Evolutionary conservation across 2,888 invertebrate genomes (phyloP), one percentile per base, ranked within the genome.

Genomic region (Tetrapedia diversipes): DNA sequence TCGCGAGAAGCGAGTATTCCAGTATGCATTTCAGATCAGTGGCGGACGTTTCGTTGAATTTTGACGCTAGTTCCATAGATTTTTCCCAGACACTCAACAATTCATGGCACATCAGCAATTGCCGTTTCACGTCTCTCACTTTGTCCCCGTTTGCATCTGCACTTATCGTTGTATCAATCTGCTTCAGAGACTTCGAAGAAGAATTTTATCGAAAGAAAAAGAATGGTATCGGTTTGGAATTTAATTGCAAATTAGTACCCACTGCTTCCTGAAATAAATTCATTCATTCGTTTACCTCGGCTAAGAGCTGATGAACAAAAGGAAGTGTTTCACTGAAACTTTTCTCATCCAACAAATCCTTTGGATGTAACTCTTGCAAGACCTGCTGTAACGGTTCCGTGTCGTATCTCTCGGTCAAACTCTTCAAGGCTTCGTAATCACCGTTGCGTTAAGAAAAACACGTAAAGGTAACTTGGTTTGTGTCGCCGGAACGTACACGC

Each of bases 71-170:
- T 43, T 85, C 82, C 56, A 90, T 66, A 34, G 86, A 87, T 47
- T 85, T 84, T 41, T 87, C 71, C 90, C 90, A 91, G 37, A 88
- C 85, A 16, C 81, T 81, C 63, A 91, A 66, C 24, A 87, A 56
- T 34, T 70, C 64, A 19, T 76, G 74, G 67, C 87, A 89, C 32
- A 69, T 49, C 11, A 63, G 39, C 8, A 89, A 70, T 59, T 82
- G 83, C 0, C 51, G 64, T 54, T 75, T 86, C 4, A 86, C 47
- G 4, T 70, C 64, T n/a, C 77, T 60, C 24, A 72, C 8, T 37
- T 60, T 47, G 6, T 79, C 56, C 1, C 22, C 61, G n/a, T 27
- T 19, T 7, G 1, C 45, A 7, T 32, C 63, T 43, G 49, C 8
- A 6, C 27, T 51, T 11, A 79, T 64, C 7, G 39, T 54, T 32